Conservation (phyloP, 2,888 invertebrate genomes). For the Rhamnusium bicolor region DNA sequence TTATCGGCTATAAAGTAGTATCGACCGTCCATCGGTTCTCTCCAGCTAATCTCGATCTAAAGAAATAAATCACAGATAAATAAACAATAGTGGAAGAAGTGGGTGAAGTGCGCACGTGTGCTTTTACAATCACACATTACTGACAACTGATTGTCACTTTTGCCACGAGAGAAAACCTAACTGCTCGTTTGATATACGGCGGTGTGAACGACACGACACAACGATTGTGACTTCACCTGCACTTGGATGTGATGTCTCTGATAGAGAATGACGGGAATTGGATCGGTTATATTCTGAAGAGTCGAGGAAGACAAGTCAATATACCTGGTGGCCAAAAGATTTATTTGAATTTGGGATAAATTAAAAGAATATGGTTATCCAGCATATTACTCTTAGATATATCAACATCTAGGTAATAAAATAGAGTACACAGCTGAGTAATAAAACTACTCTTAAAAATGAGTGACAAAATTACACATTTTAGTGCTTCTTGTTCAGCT, state of each 20-base stretch:
- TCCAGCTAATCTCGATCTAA: slow-evolving; percentile 40
- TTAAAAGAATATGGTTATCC: no score
- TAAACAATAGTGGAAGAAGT: slow-evolving; percentile 45
- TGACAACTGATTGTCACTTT: slow-evolving; percentile 55
- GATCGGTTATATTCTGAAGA: neutral
- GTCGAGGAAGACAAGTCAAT: neutral
- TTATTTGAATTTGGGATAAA: neutral
- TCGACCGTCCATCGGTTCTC: slow-evolving; percentile 26
- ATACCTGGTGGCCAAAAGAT: neutral
- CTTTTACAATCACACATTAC: slow-evolving; percentile 51
- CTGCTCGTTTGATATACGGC: neutral
- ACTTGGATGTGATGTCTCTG: neutral
- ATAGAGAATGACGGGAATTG: neutral
- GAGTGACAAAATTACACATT: no score
- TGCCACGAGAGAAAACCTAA: slow-evolving; percentile 9
- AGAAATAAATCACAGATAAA: slow-evolving; percentile 47
- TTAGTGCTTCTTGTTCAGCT: no score
- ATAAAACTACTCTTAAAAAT: no score
- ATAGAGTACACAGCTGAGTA: no score
- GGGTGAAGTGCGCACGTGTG: slow-evolving; percentile 51
- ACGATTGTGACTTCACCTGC: slow-evolving; percentile 7
- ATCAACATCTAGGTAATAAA: no score
- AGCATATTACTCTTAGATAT: no score
- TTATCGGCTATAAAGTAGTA: slow-evolving; percentile 38
- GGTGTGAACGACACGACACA: neutral